phyloP scores from a whole-genome alignment of 2,113 vertebrate genomes.

The Thamnaconus septentrionalis region DNA sequence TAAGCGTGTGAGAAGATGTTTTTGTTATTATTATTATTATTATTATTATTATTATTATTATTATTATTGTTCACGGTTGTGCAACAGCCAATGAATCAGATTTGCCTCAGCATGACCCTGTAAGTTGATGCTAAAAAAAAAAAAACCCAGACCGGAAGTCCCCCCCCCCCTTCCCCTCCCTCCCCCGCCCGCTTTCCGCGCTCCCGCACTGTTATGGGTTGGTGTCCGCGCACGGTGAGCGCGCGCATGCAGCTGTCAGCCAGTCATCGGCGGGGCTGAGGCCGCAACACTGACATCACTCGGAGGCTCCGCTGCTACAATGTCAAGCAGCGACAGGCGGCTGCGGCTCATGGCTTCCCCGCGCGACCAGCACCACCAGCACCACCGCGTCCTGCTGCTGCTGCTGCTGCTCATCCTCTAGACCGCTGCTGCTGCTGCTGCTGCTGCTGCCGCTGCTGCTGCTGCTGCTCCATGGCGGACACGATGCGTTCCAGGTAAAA shows the following conservation, averaged over 20 bases:
- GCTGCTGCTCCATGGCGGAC: slow-evolving; percentile 10
- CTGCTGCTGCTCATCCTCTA: slow-evolving; percentile 16
- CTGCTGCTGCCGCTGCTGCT: background rate
- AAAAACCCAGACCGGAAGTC: slow-evolving; percentile 32
- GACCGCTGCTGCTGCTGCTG: slow-evolving; percentile 1
- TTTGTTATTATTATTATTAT: too few species aligned
- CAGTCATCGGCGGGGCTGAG: slow-evolving; percentile 55
- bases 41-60: too few species aligned
- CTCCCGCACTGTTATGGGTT: slow-evolving; percentile 47
- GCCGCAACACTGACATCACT: slow-evolving; percentile 31
- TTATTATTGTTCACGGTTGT: too few species aligned
- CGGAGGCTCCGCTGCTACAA: slow-evolving; percentile 60
- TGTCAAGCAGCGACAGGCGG: slow-evolving; percentile 61
- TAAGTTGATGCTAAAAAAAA: background rate
- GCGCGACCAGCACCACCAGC: slow-evolving; percentile 35
- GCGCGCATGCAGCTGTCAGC: slow-evolving; percentile 47
- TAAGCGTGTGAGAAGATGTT: too few species aligned
- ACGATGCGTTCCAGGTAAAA: slow-evolving; percentile 51
- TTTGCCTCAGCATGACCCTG: too few species aligned
- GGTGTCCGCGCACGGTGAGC: slow-evolving; percentile 44
- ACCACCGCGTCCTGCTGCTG: slow-evolving; percentile 37
- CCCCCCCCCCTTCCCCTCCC: background rate
- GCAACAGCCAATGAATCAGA: too few species aligned
- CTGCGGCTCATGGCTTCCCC: slow-evolving; percentile 56
- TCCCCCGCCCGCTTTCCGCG: slow-evolving; percentile 17